phyloP scores from a whole-genome alignment of 2,888 invertebrate species.

The Plebejus anna region DNA sequence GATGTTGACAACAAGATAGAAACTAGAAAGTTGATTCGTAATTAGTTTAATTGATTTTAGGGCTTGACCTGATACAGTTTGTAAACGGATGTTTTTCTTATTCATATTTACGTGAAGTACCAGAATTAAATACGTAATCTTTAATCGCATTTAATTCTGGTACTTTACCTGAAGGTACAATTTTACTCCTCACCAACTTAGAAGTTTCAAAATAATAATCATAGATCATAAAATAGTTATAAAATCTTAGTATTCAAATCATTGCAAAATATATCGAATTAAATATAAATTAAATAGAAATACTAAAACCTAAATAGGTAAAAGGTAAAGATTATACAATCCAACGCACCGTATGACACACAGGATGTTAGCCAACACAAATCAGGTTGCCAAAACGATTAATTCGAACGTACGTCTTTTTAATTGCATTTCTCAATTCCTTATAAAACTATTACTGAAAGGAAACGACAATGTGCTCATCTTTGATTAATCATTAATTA shows the following conservation, averaged over 20 bases:
- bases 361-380: slow-evolving; percentile 43
- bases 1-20: slow-evolving; percentile 12
- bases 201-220: too few relatives aligned
- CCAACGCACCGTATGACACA: slow-evolving; percentile 36
- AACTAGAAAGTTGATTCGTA: slow-evolving; percentile 18
- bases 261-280: neutral
- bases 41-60: slow-evolving; percentile 13
- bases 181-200: too few relatives aligned
- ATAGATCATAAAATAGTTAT: too few relatives aligned
- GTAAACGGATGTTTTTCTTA: neutral
- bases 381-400: slow-evolving; percentile 41
- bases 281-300: neutral
- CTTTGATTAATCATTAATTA: slow-evolving; percentile 11
- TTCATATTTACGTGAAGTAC: neutral
- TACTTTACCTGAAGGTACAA: neutral
- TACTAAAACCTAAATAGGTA: slow-evolving; percentile 11
- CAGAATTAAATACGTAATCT: neutral
- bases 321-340: slow-evolving; percentile 8
- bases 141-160: neutral
- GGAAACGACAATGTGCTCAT: slow-evolving; percentile 21
- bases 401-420: slow-evolving; percentile 19
- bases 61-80: neutral
- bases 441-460: slow-evolving; percentile 13
- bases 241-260: neutral
- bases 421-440: slow-evolving; percentile 7